These are phyloP conservation scores for Glossosoma conforme DNA, from an alignment of 1,140 invertebrate species.

Conservation along the genomic window DNA sequence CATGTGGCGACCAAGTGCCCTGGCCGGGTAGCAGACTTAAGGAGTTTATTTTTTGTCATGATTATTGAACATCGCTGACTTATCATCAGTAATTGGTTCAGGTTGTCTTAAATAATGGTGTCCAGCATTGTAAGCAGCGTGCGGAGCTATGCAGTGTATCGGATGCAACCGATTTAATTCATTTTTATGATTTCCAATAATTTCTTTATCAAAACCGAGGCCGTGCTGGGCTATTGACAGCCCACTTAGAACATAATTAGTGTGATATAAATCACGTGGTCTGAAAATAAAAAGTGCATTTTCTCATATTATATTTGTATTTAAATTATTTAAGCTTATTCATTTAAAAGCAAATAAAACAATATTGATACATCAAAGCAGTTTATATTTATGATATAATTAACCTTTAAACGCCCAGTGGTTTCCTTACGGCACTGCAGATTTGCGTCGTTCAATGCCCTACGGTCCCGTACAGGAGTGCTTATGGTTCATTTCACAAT, in stretches of 20 bases:
- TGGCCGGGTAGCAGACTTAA: too few species aligned
- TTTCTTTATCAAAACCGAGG: slow-evolving; percentile 45
- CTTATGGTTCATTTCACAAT: too few species aligned
- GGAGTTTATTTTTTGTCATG: too few species aligned
- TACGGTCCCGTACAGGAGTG: too few species aligned
- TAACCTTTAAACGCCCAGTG: too few species aligned
- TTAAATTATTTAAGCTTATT: slow-evolving; percentile 16
- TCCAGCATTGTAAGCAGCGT: slow-evolving; percentile 44
- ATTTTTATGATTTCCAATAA: slow-evolving; percentile 41
- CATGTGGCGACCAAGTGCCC: too few species aligned
- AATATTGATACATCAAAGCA: too few species aligned
- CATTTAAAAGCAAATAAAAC: slow-evolving; percentile 20
- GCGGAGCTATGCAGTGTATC: slow-evolving; percentile 45
- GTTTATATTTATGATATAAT: too few species aligned
- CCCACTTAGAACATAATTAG: slow-evolving; percentile 94
- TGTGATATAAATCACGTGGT: slow-evolving; percentile 89
- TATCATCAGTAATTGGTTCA: slow-evolving; percentile 42
- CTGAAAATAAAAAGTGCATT: slow-evolving; percentile 56
- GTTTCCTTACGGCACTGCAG: too few species aligned
- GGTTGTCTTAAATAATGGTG: slow-evolving; percentile 46
- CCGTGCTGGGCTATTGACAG: slow-evolving; percentile 89
- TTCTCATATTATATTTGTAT: too few species aligned
- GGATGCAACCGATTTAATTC: slow-evolving; percentile 46
- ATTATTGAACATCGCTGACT: too few species aligned
- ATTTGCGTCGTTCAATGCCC: too few species aligned